A percentile compares a stretch with the other conserved stretches of the same genome.
phyloP scores from a whole-genome alignment of 35 echinoderm and acorn worm genomes.

The Nesometra sesokonis region DNA sequence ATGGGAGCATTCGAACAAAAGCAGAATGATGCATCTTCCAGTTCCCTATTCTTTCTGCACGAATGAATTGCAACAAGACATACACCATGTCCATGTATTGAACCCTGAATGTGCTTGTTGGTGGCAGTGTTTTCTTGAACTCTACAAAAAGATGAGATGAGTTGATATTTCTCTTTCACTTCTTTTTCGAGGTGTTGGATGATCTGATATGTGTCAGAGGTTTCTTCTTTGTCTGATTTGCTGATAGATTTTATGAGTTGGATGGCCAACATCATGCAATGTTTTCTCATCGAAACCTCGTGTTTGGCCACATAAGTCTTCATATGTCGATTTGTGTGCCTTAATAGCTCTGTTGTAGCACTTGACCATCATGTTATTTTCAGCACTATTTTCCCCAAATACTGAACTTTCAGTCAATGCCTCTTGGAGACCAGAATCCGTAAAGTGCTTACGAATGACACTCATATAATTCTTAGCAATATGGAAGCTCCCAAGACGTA shows the following conservation, averaged over 20 bases:
- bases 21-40: conserved; percentile 12
- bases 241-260: background rate
- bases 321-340: background rate
- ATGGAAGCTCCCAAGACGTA: background rate
- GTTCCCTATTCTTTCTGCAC: background rate
- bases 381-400: background rate
- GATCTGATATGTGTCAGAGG: background rate
- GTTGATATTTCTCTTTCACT: background rate
- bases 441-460: background rate
- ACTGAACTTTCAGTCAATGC: background rate
- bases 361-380: background rate
- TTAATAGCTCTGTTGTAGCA: background rate
- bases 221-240: background rate
- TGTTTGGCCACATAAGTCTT: background rate
- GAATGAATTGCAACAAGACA: conserved; percentile 9
- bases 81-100: background rate
- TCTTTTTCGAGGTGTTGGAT: background rate
- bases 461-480: background rate
- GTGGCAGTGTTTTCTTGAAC: background rate
- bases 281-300: too few species aligned
- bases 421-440: background rate
- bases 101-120: background rate
- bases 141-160: background rate
- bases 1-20: conserved; percentile 13
- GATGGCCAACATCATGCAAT: background rate